Evolutionary conservation across 92 coral and sea anemone species (phyloP).

Genomic region (Umimayanthus kanabou): DNA sequence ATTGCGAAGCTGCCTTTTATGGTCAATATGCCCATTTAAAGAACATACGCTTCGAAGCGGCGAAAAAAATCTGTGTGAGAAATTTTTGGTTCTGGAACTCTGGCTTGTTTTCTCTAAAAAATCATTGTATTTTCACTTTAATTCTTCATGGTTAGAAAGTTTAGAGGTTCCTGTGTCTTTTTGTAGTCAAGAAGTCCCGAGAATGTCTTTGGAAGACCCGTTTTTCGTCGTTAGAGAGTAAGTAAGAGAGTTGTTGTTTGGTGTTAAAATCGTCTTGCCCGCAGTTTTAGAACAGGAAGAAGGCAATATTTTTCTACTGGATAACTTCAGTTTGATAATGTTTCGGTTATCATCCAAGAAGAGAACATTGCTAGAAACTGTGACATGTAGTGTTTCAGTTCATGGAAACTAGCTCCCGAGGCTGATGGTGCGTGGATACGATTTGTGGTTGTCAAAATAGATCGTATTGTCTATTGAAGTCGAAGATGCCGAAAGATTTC

Average conservation of each 20-base stretch:
- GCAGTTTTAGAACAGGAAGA: not conserved
- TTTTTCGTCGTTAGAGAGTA: slow-evolving; percentile 38
- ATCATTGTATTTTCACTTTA: not conserved
- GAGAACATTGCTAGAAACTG: not conserved
- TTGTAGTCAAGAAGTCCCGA: not conserved
- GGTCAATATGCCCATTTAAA: slow-evolving; percentile 25
- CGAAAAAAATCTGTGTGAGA: not conserved
- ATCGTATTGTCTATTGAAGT: not conserved
- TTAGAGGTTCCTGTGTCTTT: not conserved
- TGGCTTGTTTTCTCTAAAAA: not conserved
- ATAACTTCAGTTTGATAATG: not conserved
- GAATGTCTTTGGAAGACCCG: slow-evolving; percentile 38
- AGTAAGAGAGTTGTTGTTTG: not conserved
- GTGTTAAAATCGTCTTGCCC: not conserved
- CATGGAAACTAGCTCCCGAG: too few species aligned
- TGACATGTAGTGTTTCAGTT: not conserved
- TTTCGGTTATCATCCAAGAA: not conserved
- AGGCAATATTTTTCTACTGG: too few species aligned
- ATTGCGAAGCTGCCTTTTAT: not conserved
- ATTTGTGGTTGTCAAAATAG: not conserved
- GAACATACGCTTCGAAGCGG: not conserved
- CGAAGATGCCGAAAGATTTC: not conserved
- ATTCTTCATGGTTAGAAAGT: not conserved
- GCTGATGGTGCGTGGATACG: not conserved
- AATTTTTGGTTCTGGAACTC: not conserved